These are phyloP conservation scores for Apis florea DNA, from an alignment of 1,140 invertebrate genomes.

Conservation along the genomic window DNA sequence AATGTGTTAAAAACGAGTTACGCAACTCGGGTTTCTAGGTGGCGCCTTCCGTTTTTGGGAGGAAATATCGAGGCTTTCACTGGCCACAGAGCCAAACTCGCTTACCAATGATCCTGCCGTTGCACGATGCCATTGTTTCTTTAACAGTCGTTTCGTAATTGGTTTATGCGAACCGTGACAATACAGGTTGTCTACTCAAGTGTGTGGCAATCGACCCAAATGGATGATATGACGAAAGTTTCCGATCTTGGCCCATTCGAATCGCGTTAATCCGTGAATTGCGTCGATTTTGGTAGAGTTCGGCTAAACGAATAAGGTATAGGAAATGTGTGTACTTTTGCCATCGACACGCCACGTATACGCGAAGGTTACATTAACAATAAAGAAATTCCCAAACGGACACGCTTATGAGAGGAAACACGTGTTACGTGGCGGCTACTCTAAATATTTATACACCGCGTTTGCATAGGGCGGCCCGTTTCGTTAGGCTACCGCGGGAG, in stretches of 20 bases:
- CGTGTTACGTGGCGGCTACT: slow-evolving; percentile 27
- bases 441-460: slow-evolving; percentile 46
- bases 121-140: slow-evolving; percentile 34
- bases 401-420: slow-evolving; percentile 44
- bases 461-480: slow-evolving; percentile 20
- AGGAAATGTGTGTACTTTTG: not conserved
- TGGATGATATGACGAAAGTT: not conserved
- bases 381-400: slow-evolving; percentile 8
- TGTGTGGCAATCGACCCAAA: not conserved
- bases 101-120: slow-evolving; percentile 27
- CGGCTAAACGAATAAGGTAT: no score
- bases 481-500: not conserved
- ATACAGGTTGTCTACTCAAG: no score
- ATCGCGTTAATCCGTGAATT: no score
- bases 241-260: not conserved
- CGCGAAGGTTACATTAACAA: slow-evolving; percentile 24
- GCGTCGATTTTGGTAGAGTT: not conserved
- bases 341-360: not conserved
- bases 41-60: slow-evolving; percentile 22
- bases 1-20: not conserved
- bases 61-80: slow-evolving; percentile 33
- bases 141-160: slow-evolving; percentile 31
- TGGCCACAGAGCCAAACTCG: slow-evolving; percentile 1
- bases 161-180: slow-evolving; percentile 26
- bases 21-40: not conserved